Percentiles rank a stretch among this genome's conserved stretches.
These are phyloP conservation scores for Eurytoma adleriae DNA, from an alignment of 2,888 invertebrate species.

Conservation along the genomic window DNA sequence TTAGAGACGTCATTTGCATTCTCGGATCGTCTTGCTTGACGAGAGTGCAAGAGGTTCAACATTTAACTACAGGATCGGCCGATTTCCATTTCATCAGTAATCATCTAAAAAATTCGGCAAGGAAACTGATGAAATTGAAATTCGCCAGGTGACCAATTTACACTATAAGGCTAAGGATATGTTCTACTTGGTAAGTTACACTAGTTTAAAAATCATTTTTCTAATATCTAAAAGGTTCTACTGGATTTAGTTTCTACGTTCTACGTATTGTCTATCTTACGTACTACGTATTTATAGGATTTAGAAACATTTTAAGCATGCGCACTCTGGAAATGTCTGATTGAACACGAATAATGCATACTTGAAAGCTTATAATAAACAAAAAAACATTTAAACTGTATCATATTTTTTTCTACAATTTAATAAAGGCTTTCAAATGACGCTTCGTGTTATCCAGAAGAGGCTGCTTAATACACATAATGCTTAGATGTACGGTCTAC, in stretches of 20 bases:
- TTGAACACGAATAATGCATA: slow-evolving; percentile 18
- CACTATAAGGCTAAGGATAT: too few species aligned
- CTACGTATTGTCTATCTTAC: slow-evolving; percentile 22
- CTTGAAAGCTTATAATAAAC: slow-evolving; percentile 9
- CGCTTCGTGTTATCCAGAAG: slow-evolving; percentile 30
- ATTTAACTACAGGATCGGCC: neutral
- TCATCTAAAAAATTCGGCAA: too few species aligned
- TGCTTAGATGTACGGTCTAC: slow-evolving; percentile 9
- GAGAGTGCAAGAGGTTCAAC: slow-evolving; percentile 39
- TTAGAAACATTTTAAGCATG: neutral
- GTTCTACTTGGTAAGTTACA: too few species aligned
- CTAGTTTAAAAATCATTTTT: slow-evolving; percentile 16
- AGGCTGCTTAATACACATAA: neutral
- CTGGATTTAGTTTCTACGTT: slow-evolving; percentile 25
- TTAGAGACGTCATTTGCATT: slow-evolving; percentile 57
- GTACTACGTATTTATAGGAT: slow-evolving; percentile 32
- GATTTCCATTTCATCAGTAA: neutral
- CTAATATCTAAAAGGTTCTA: slow-evolving; percentile 14
- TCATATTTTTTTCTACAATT: neutral
- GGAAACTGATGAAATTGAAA: neutral
- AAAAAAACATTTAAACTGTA: neutral
- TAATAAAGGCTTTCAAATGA: slow-evolving; percentile 6
- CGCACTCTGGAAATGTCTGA: slow-evolving; percentile 24
- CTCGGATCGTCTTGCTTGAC: slow-evolving; percentile 47
- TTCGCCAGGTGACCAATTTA: neutral